These are phyloP conservation scores for Odocoileus virginianus DNA, from an alignment of 2,113 vertebrate genomes.

Conservation along the genomic window DNA sequence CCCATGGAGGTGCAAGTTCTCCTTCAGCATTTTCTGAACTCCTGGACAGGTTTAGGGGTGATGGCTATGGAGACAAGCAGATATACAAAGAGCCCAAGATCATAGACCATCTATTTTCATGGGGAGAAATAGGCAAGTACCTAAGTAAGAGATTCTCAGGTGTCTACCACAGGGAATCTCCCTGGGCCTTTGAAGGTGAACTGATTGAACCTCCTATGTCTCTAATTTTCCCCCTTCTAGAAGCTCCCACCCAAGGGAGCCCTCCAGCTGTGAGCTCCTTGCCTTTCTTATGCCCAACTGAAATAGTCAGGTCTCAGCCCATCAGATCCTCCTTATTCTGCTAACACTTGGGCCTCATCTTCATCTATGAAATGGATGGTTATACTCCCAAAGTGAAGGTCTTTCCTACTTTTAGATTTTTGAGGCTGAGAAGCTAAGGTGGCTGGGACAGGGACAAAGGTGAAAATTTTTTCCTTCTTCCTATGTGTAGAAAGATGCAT, in stretches of 20 bases:
- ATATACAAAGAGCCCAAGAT: too few relatives aligned
- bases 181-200: not conserved
- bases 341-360: not conserved
- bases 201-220: not conserved
- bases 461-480: not conserved
- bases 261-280: not conserved
- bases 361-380: not conserved
- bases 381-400: not conserved
- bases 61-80: not conserved
- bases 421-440: not conserved
- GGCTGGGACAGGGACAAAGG: not conserved
- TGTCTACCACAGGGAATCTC: not conserved
- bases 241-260: not conserved
- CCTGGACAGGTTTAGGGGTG: not conserved
- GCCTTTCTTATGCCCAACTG: not conserved
- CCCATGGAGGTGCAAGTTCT: not conserved
- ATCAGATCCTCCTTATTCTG: accelerated
- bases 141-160: not conserved
- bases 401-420: not conserved
- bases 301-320: not conserved
- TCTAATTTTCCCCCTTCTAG: not conserved
- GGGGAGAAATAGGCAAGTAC: not conserved
- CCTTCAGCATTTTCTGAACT: not conserved
- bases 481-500: not conserved
- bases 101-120: not conserved